Base-by-base conservation (phyloP, 2,113 vertebrate genomes). In the Monarcha castaneiventris region DNA sequence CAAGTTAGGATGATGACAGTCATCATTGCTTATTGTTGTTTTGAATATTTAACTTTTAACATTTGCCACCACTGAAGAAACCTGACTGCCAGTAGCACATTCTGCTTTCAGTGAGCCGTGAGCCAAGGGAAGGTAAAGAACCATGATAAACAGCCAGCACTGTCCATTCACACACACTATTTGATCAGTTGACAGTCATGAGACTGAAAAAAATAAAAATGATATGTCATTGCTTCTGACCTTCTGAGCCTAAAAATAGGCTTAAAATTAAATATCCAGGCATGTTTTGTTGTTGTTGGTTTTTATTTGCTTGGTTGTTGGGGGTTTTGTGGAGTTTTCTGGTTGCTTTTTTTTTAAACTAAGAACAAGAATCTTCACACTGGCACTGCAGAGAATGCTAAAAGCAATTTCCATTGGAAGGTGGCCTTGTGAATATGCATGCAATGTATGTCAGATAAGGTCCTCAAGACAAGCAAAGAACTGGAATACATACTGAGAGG, bases 21-120 rank as follows among this genome's bases (percentile, higher is more conserved):
- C 75, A 75, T 46, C 33, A 76, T 68, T 88, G 35, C 59, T 49
- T 13, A 74, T 58, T 51, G 18, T 41, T 59, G 22, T 51, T 62
- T 91, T 75, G 35, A 58, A 68, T 73, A 93, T 91, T 86, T 94
- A 78, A 92, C 55, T 73, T 62, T 20, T 61, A 92, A 80, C 19
- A 58, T 93, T 88, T 89, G 75, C 20, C 85, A 84, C 71, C 41
- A 79, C 23, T 89, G 64, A 68, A 94, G 77, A 95, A 95, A 96
- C 35, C 10, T 73, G 90, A 95, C 85, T 85, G 58, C 46, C 90
- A 81, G 56, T 13, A 83, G 72, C 16, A 48, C 33, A 59, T 72
- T 95, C 92, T 69, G 78, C 39, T 90, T 90, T 49, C 93, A 93
- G 62, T 23, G 32, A 89, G 55, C 26, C 11, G 33, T 32, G 35